Percentiles rank a stretch among this genome's conserved stretches.
Evolutionary conservation across 2,113 vertebrate genomes (phyloP).

Genomic region (Neodon shergylaensis): DNA sequence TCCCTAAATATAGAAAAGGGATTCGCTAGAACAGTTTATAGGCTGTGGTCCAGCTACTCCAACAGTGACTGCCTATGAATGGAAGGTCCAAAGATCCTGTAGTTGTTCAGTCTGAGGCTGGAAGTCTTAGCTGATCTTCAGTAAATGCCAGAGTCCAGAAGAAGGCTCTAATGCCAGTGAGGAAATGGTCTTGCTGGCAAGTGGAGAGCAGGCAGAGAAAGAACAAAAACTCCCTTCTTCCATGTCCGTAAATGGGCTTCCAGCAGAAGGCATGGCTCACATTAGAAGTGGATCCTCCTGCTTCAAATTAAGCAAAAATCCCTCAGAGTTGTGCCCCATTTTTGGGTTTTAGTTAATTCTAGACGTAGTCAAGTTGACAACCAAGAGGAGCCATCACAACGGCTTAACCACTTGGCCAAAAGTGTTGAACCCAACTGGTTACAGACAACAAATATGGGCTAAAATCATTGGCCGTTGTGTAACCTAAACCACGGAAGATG

Average conservation of each 20-base stretch:
- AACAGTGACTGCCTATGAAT: neutral
- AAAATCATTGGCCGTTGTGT: neutral
- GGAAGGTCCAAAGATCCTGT: neutral
- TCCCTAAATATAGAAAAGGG: no score
- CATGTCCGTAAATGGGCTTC: no score
- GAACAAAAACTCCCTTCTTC: no score
- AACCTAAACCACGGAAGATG: neutral
- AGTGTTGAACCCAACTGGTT: neutral
- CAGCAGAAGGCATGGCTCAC: no score
- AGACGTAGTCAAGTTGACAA: neutral
- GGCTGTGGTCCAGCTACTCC: neutral
- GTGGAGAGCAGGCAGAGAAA: no score
- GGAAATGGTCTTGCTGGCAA: no score
- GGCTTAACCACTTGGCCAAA: neutral
- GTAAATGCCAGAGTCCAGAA: neutral
- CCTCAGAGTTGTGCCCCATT: neutral
- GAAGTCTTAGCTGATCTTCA: neutral
- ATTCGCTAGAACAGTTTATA: neutral
- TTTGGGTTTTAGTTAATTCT: neutral
- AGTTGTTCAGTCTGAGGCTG: neutral
- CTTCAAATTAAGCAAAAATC: neutral
- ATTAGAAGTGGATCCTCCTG: neutral
- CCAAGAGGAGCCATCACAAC: neutral
- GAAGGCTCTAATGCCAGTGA: no score
- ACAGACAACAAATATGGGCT: neutral